Evolutionary conservation across 2,888 invertebrate species (phyloP), one percentile per base, ranked within the genome.

Genomic region (Thysanoteuthis rhombus): DNA sequence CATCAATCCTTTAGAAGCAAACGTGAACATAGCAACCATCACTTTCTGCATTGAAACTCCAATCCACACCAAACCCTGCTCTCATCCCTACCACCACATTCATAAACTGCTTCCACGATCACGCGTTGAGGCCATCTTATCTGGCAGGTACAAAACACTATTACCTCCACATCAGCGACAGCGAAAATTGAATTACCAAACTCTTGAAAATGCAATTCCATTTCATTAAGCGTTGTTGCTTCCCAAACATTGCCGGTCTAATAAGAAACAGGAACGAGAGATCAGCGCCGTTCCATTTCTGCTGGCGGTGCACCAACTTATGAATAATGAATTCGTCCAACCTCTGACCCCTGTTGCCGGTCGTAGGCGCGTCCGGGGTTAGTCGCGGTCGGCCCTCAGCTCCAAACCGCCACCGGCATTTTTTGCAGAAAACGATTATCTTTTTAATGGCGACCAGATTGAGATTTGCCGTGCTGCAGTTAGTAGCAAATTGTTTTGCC

Each of bases 121-220:
- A 75, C 75, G 75, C 75, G 75, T 75, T n/a, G n/a, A 75, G 75
- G 75, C 75, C n/a, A 75, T 75, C 75, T 75, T 42, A 45, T 42
- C 92, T 92, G 38, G 92, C 92, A 92, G 92, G 92, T 92, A 45
- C 92, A 92, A 92, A 42, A 40, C 42, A 45, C 45, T 92, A 92
- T 92, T 92, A 92, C 92, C 40, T 42, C 92, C 92, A 45, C 92
- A 92, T 42, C 40, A 92, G 42, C 92, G 45, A 42, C 92, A 42
- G 92, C 92, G 45, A 40, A 42, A 92, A 92, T 92, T 92, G 92
- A 92, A 92, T 92, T 92, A 92, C 45, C 42, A 42, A 45, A 42
- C 92, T 92, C 92, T 92, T 92, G 92, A 92, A 75, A 92, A 92
- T 92, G 92, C 92, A 92, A 92, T 40, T 92, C 45, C 92, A 92